Evolutionary conservation across 1,140 invertebrate genomes (phyloP), one percentile per base, ranked within the genome.

Genomic region (Liolophura sinensis): DNA sequence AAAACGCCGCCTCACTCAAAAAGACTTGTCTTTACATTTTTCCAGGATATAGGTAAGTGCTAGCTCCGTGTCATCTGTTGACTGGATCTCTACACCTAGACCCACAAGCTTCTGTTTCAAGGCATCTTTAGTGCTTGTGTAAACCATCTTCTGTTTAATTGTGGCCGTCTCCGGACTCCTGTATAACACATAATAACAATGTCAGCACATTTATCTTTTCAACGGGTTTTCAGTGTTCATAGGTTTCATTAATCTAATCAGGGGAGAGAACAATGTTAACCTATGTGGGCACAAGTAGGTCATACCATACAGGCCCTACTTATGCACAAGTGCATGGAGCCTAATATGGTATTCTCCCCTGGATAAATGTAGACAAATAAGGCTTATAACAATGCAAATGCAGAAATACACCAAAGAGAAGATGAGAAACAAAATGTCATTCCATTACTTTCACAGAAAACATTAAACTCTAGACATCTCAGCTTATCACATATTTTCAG

Each of bases 71-170:
- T 82, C 78, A 62, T 85, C 84, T 60, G 74, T 82, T 50, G 84
- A 89, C 84, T 98, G 96, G 85, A 98, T 94, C 88, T 96, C 96
- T 87, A 96, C 96, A 87, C 95, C 94, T 76, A 98, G 92, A 78
- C 96, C 96, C 69, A 95, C 93, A 78, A 98, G 87, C 68, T 95
- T 94, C 84, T 96, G 95, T 88, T 96, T 97, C 76, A 98, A 87
- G 75, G 95, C 95, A 86, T 96, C 94, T 82, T 97, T 97, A 78
- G 94, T 96, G 88, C 93, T 92, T 59, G 96, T 96, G 87, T 98
- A 98, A 89, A 98, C 91, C 95, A 98, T 98, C 91, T 98, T 98
- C 92, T 97, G 96, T 89, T 97, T 97, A 66, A 97, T 93, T 86
- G 94, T 95, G 77, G 95, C 94, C 82, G 92, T 94, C 86, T 98